Percentiles rank a stretch among this genome's conserved stretches.
Conservation (phyloP, 2,113 vertebrate genomes). For the Rhipidura dahli region DNA sequence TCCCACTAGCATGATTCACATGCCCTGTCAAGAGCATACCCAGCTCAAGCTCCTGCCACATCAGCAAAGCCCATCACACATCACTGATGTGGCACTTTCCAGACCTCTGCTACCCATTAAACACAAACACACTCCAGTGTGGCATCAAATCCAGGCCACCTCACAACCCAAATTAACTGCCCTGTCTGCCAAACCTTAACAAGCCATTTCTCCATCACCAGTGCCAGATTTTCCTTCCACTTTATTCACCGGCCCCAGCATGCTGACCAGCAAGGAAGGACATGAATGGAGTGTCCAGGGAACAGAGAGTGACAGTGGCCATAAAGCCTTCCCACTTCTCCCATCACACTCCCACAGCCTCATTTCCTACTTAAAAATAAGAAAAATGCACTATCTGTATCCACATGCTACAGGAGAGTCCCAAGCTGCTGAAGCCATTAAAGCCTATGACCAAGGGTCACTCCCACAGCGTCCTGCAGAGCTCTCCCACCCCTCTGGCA, state of each 20-base stretch:
- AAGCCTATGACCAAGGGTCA: background rate
- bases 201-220: background rate
- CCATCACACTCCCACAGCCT: background rate
- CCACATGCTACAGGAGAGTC: background rate
- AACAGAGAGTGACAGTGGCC: background rate
- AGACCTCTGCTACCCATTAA: background rate
- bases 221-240: background rate
- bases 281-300: background rate
- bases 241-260: background rate
- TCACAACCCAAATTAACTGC: background rate
- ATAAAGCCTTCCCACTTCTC: background rate
- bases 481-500: background rate
- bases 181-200: background rate
- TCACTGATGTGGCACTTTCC: background rate
- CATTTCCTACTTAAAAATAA: background rate
- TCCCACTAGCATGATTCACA: rapidly evolving
- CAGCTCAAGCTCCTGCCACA: background rate
- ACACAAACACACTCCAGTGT: background rate
- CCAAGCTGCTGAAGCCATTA: rapidly evolving
- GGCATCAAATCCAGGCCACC: background rate
- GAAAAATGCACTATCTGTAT: background rate
- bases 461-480: background rate
- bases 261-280: background rate
- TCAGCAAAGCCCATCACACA: background rate
- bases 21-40: background rate